Evolutionary conservation across 2,113 vertebrate species (phyloP).

Genomic region (Cyphomyrus plagiostoma): DNA sequence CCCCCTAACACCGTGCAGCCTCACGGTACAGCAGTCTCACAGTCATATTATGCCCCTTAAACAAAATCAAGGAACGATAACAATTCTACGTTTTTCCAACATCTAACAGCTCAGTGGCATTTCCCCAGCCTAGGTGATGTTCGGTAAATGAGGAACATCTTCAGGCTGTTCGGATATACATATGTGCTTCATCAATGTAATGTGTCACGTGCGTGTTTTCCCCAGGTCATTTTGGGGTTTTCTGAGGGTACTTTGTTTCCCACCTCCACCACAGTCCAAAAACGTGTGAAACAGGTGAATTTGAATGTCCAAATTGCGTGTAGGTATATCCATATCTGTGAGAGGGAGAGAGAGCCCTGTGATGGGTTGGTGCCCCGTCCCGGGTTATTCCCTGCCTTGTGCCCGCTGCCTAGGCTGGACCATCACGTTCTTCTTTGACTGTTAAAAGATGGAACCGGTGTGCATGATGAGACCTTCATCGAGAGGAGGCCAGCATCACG

Average conservation of each 20-base stretch:
- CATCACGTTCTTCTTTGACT: not conserved
- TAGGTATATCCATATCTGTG: not conserved
- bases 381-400: not conserved
- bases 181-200: not conserved
- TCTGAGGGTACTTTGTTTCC: not conserved
- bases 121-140: not conserved
- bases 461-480: not conserved
- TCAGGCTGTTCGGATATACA: not conserved
- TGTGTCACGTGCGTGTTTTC: not conserved
- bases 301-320: not conserved
- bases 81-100: not conserved
- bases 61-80: not conserved
- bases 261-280: not conserved
- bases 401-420: not conserved
- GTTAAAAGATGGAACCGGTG: not conserved
- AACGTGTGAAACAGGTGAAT: not conserved
- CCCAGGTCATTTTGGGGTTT: not conserved
- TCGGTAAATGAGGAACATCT: not conserved
- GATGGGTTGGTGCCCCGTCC: not conserved
- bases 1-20: not conserved
- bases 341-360: not conserved
- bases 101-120: not conserved
- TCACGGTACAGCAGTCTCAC: not conserved
- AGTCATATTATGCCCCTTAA: not conserved
- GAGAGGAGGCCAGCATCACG: not conserved